These are phyloP conservation scores for Chrysoperla carnea DNA, from an alignment of 1,140 invertebrate genomes.

Conservation along the genomic window DNA sequence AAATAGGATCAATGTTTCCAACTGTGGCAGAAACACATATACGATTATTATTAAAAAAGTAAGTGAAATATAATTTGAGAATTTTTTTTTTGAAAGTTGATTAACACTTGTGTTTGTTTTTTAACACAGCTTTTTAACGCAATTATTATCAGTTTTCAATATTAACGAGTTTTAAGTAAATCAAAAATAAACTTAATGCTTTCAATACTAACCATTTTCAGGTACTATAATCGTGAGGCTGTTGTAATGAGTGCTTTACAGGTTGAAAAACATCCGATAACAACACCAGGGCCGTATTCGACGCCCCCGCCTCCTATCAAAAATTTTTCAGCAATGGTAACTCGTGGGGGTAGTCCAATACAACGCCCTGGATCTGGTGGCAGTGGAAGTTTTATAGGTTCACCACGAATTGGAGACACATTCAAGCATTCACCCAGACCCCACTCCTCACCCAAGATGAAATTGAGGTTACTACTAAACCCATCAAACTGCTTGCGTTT, in stretches of 20 bases:
- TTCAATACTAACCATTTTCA: constrained; percentile 17
- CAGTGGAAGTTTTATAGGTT: constrained; percentile 30
- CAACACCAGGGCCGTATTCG: constrained; percentile 58
- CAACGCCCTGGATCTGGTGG: constrained; percentile 21
- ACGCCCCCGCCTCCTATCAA: constrained; percentile 34
- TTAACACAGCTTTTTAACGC: constrained; percentile 1
- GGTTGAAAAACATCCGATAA: constrained; percentile 81
- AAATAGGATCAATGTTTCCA: constrained; percentile 80
- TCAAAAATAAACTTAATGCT: too few species aligned
- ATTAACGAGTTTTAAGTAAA: too few species aligned
- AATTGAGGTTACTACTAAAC: constrained; percentile 49
- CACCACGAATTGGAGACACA: constrained; percentile 26
- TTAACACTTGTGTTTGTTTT: not conserved
- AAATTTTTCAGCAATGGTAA: constrained; percentile 16
- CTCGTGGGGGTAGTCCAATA: constrained; percentile 22
- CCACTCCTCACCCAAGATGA: constrained; percentile 78
- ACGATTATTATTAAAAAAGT: constrained; percentile 73
- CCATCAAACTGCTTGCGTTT: too few species aligned
- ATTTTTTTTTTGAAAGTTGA: not conserved
- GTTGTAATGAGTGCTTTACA: constrained; percentile 83
- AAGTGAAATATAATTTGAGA: constrained; percentile 23
- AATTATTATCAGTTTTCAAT: constrained; percentile 13
- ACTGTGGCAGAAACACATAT: constrained; percentile 80
- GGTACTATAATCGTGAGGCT: constrained; percentile 82
- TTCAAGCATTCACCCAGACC: constrained; percentile 34